Evolutionary conservation across 1,140 invertebrate genomes (phyloP), one percentile per base, ranked within the genome.

Genomic region (Nasonia longicornis): DNA sequence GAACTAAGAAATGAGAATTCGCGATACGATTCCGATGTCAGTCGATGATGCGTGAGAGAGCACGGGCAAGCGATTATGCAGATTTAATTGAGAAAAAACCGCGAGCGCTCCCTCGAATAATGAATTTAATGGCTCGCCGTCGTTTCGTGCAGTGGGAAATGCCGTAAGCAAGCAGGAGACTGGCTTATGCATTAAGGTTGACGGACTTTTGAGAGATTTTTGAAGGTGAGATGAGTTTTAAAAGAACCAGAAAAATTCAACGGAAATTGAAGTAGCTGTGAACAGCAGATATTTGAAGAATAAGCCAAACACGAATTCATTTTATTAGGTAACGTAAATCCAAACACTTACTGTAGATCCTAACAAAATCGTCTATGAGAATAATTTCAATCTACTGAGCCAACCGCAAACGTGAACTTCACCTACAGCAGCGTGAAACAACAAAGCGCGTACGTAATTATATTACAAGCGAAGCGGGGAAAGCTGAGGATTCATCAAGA

Each of bases 61-160:
- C 38, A n/a, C 2, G 38, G n/a, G 3, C n/a, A 1, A 38, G 42
- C 42, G n/a, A 73, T 73, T 73, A 73, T 73, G 71, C 45, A 73
- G 42, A 73, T 73, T 73, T 11, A 48, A 73, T 73, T 73, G 71
- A 73, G 29, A 42, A 73, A 45, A 52, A 48, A 0, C n/a, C 12
- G 11, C 20, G 6, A 11, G 8, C 22, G 70, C n/a, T 42, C 35
- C 29, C 14, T 70, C 31, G 14, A 22, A 35, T 6, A 73, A 73
- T 73, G n/a, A 73, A 73, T 73, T 48, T 73, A 73, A 73, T 73
- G 45, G 42, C 38, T 26, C 42, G 42, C 2, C 42, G 71, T 26
- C 71, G 45, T n/a, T 14, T 26, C 71, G 45, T n/a, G 29, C 71
- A n/a, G 71, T 38, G 71, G 42, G 71, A 73, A 73, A 73, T 26